Percentiles rank a stretch among this genome's conserved stretches.
Conservation (phyloP, 1,140 invertebrate species). For the Drosophila novamexicana region DNA sequence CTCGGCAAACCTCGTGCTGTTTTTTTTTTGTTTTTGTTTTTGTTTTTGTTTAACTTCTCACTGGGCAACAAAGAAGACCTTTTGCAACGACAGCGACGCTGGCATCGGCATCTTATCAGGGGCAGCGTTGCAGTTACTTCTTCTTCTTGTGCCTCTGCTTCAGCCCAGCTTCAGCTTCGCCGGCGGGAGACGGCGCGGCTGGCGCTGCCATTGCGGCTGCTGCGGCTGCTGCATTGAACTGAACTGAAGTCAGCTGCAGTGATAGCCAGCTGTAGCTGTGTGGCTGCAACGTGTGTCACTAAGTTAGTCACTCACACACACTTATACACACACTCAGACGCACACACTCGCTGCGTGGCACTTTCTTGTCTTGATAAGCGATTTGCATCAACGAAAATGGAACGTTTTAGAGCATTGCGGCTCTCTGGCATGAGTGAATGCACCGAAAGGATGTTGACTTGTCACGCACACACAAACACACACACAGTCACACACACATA, state of each 20-base stretch:
- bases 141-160: not conserved
- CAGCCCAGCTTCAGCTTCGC: not conserved
- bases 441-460: conserved; percentile 75
- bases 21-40: conserved; percentile 39
- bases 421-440: conserved; percentile 58
- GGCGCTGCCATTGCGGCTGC: conserved; percentile 35
- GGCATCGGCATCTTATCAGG: conserved; percentile 59
- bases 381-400: conserved; percentile 78
- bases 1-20: conserved; percentile 75
- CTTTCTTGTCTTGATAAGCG: conserved; percentile 74
- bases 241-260: conserved; percentile 64
- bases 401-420: conserved; percentile 66
- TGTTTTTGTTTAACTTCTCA: conserved; percentile 27
- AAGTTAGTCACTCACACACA: conserved; percentile 57
- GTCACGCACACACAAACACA: conserved; percentile 31
- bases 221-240: conserved; percentile 43
- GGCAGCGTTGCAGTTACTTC: conserved; percentile 41
- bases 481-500: conserved; percentile 9
- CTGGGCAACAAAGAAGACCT: conserved; percentile 78
- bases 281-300: conserved; percentile 66
- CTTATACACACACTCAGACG: conserved; percentile 21
- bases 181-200: conserved; percentile 65
- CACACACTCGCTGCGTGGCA: conserved; percentile 44
- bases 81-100: conserved; percentile 47
- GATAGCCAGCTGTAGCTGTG: conserved; percentile 56